phyloP scores from a whole-genome alignment of 2,113 vertebrate species.

The Tachycineta bicolor region DNA sequence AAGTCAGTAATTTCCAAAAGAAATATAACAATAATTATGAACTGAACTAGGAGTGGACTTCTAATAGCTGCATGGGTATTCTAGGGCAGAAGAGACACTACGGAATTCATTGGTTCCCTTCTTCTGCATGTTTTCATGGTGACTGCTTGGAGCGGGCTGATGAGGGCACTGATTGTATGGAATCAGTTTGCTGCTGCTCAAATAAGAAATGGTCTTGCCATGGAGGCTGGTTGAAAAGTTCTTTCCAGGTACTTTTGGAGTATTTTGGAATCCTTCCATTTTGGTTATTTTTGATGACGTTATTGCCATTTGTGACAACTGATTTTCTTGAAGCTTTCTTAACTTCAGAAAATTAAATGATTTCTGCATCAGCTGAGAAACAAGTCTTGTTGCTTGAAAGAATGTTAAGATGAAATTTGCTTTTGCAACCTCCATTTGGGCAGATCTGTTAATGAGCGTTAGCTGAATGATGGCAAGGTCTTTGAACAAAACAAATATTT shows the following conservation, averaged over 20 bases:
- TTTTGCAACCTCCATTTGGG: neutral
- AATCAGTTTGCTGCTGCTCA: neutral
- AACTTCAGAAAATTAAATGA: neutral
- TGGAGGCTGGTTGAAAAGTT: neutral
- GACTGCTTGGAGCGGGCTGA: neutral
- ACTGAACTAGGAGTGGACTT: constrained; percentile 33
- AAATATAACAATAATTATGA: constrained; percentile 30
- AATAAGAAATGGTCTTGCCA: neutral
- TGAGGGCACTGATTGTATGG: too few relatives aligned
- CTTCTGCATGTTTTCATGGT: neutral
- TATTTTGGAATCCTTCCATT: neutral
- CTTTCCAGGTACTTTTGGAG: neutral
- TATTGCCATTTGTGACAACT: neutral
- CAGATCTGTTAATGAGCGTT: neutral
- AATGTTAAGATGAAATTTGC: neutral
- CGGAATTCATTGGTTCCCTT: accelerated
- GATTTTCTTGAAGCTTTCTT: neutral
- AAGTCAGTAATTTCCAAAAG: constrained; percentile 41
- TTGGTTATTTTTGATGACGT: neutral
- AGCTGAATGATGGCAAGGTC: neutral
- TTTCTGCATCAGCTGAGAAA: neutral
- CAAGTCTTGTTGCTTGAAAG: neutral
- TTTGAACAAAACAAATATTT: neutral
- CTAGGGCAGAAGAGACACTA: neutral
- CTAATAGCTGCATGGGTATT: neutral